A percentile compares a stretch with the other conserved stretches of the same genome.
Evolutionary conservation across 2,113 vertebrate species (phyloP).

Genomic region (Hippocampus guttulatus): DNA sequence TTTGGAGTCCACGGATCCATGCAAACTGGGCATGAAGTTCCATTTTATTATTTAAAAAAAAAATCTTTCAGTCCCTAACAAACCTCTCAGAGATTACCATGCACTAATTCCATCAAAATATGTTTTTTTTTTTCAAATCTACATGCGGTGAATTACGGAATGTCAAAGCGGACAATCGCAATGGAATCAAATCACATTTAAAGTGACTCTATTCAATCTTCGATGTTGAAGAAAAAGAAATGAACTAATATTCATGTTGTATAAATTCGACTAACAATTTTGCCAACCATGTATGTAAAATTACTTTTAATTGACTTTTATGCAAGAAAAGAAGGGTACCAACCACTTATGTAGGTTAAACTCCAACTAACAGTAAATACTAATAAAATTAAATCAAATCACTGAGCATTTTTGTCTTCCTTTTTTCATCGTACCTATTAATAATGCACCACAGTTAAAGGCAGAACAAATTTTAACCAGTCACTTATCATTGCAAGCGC

Average conservation of each 20-base stretch:
- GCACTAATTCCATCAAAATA: slow-evolving; percentile 27
- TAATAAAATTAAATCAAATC: no score
- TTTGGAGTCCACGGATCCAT: not conserved
- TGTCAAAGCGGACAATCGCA: slow-evolving; percentile 48
- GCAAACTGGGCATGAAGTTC: not conserved
- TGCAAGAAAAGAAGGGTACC: not conserved
- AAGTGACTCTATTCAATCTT: slow-evolving; percentile 42
- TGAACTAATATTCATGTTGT: slow-evolving; percentile 5
- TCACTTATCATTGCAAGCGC: no score
- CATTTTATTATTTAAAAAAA: not conserved
- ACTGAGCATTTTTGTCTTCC: no score
- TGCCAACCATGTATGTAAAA: not conserved
- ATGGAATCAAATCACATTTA: slow-evolving; percentile 48
- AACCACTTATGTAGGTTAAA: not conserved
- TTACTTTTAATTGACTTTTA: not conserved
- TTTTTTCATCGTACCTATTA: no score
- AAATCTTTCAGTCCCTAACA: slow-evolving; percentile 32
- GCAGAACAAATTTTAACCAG: no score
- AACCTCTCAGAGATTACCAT: slow-evolving; percentile 29
- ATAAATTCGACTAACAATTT: slow-evolving; percentile 1
- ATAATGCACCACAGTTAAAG: no score
- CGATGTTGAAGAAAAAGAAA: slow-evolving; percentile 43
- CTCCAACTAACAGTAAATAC: no score
- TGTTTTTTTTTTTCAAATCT: slow-evolving; percentile 23
- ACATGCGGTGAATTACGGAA: slow-evolving; percentile 27